These are phyloP conservation scores for Tetrax tetrax DNA, from an alignment of 2,113 vertebrate genomes.

Conservation along the genomic window DNA sequence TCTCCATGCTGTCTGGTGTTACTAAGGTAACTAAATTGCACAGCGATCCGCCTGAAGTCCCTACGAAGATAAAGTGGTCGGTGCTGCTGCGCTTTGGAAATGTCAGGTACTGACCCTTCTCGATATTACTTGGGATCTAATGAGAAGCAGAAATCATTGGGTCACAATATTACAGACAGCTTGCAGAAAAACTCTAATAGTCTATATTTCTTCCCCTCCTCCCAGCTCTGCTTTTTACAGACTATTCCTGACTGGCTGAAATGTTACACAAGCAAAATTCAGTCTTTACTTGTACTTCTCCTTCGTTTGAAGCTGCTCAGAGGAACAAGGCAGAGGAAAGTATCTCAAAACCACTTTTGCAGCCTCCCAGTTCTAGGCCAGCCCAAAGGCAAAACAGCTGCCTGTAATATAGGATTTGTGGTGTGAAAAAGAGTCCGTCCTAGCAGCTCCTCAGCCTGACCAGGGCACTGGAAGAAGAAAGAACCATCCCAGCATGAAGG, in stretches of 20 bases:
- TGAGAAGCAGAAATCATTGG: neutral
- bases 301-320: neutral
- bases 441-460: neutral
- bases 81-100: neutral
- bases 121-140: neutral
- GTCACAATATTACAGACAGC: neutral
- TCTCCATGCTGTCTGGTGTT: neutral
- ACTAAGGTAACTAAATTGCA: conserved; percentile 48
- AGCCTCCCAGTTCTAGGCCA: neutral
- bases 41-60: neutral
- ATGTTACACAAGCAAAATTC: neutral
- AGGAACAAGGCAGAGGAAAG: neutral
- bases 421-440: neutral
- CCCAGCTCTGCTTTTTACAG: neutral
- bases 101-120: conserved; percentile 8
- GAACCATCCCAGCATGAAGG: neutral
- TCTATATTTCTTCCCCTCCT: neutral
- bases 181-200: neutral
- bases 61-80: conserved; percentile 47
- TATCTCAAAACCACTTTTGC: neutral
- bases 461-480: neutral
- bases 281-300: neutral
- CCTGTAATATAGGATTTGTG: neutral
- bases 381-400: neutral
- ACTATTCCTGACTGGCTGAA: neutral